phyloP scores from a whole-genome alignment of 2,888 invertebrate genomes.

The Embidobia sp. region DNA sequence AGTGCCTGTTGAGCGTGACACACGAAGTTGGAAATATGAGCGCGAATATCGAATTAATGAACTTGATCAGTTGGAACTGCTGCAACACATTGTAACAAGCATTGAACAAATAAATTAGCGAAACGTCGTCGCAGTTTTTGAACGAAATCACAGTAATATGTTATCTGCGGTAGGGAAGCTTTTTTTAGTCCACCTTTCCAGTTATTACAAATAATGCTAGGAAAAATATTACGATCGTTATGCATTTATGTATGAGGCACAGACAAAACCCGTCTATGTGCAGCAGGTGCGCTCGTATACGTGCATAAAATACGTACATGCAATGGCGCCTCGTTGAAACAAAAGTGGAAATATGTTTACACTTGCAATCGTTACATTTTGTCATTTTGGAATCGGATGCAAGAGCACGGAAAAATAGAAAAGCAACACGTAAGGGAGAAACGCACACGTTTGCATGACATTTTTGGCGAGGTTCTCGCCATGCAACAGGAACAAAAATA shows the following conservation, averaged over 20 bases:
- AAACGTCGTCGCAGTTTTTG: background rate
- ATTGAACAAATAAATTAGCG: background rate
- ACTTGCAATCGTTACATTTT: too few relatives aligned
- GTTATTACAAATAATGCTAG: background rate
- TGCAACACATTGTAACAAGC: background rate
- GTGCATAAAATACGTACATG: too few relatives aligned
- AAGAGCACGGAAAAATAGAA: too few relatives aligned
- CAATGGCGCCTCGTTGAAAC: too few relatives aligned
- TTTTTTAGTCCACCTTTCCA: background rate
- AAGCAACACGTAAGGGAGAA: too few relatives aligned
- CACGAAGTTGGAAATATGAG: slow-evolving; percentile 11
- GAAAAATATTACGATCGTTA: background rate
- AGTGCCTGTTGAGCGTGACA: slow-evolving; percentile 4
- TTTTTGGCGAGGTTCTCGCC: too few relatives aligned
- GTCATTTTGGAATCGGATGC: too few relatives aligned
- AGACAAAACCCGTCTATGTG: too few relatives aligned
- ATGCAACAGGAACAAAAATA: too few relatives aligned
- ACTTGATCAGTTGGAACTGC: slow-evolving; percentile 3
- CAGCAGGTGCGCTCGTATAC: too few relatives aligned
- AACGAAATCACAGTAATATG: background rate
- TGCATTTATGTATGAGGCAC: background rate
- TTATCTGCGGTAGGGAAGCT: background rate
- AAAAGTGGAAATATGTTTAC: too few relatives aligned
- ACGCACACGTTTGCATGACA: too few relatives aligned
- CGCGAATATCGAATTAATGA: slow-evolving; percentile 18